A percentile compares a stretch with the other conserved stretches of the same genome.
Conservation (phyloP, 2,797 vertebrate species). For the Botia almorhae region DNA sequence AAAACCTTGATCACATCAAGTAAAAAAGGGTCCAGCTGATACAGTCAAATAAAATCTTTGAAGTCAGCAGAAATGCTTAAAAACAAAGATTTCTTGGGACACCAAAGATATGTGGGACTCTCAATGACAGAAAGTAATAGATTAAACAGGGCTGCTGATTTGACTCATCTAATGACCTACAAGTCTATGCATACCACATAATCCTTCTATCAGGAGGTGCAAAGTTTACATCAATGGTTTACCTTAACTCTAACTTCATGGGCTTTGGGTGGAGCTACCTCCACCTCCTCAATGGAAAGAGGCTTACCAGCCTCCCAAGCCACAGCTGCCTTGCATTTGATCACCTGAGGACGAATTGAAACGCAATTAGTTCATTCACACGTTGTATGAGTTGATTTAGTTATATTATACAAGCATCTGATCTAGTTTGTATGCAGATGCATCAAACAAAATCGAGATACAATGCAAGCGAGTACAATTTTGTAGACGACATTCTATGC, state of each 20-base stretch:
- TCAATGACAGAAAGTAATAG: not conserved
- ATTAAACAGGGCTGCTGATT: not conserved
- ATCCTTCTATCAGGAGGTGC: conserved; percentile 6
- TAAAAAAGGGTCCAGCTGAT: not conserved
- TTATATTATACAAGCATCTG: not conserved
- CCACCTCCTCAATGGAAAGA: conserved; percentile 90
- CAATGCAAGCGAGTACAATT: not conserved
- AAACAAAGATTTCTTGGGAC: not conserved
- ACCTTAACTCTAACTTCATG: conserved; percentile 98
- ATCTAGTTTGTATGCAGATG: not conserved
- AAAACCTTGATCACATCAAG: not conserved
- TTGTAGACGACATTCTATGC: not conserved
- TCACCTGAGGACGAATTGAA: conserved; percentile 77
- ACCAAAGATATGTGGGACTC: not conserved
- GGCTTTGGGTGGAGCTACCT: conserved; percentile 91
- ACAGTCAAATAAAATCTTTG: not conserved
- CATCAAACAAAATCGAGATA: not conserved
- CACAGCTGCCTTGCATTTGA: conserved; percentile 94
- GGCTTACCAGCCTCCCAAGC: conserved; percentile 94
- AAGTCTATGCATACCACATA: not conserved
- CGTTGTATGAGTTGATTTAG: not conserved
- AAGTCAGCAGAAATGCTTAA: not conserved
- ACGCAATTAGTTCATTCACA: not conserved
- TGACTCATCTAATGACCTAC: not conserved
- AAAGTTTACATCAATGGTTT: conserved; percentile 53